A percentile compares a stretch with the other conserved stretches of the same genome.
Conservation (phyloP, 1,140 invertebrate species). For the Ceratina japonica region DNA sequence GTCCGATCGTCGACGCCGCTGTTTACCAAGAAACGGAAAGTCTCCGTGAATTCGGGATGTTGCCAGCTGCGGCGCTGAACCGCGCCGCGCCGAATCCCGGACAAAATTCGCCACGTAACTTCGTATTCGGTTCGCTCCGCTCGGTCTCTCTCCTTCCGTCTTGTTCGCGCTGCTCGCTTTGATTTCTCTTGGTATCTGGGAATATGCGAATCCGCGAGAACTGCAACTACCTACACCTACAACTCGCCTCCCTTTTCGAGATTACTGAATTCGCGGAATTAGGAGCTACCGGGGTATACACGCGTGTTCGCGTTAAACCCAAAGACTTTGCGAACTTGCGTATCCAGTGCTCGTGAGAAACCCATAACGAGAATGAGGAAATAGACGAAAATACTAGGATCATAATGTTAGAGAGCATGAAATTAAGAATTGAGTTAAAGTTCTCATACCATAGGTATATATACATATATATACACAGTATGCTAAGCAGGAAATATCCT, state of each 20-base stretch:
- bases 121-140: slow-evolving; percentile 2
- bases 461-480: no score
- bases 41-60: slow-evolving; percentile 37
- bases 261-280: slow-evolving; percentile 58
- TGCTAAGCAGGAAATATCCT: no score
- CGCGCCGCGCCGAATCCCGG: slow-evolving; percentile 8
- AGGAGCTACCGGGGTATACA: slow-evolving; percentile 20
- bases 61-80: neutral
- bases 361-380: neutral
- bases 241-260: slow-evolving; percentile 11
- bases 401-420: neutral
- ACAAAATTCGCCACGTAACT: slow-evolving; percentile 47
- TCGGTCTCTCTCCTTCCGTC: no score
- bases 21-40: slow-evolving; percentile 40
- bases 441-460: no score
- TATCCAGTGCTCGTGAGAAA: slow-evolving; percentile 23
- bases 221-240: slow-evolving; percentile 26
- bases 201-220: slow-evolving; percentile 20
- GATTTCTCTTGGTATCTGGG: neutral
- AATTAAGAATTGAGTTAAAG: no score
- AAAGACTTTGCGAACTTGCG: slow-evolving; percentile 47
- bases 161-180: neutral
- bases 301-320: slow-evolving; percentile 28
- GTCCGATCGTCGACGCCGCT: slow-evolving; percentile 37
- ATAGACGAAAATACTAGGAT: neutral